Base-by-base conservation (phyloP, 2,797 vertebrate species). In the Lagodon rhomboides region DNA sequence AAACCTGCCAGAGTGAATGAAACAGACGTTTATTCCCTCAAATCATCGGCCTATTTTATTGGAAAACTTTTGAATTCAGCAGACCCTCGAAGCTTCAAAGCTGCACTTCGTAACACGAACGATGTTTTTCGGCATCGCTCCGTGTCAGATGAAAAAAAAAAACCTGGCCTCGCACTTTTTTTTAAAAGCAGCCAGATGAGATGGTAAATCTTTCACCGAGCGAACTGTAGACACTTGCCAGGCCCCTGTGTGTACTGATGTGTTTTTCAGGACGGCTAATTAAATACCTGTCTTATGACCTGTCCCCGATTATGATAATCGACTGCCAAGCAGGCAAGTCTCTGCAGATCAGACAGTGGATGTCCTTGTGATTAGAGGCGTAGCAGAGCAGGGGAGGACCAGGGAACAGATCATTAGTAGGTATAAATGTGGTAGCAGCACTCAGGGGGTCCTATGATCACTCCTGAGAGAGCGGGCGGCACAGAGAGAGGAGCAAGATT, bases 301-400 rank as follows among this genome's bases (percentile, higher is more conserved):
- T 79, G 82, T 89, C 88, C 88, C 84, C 83, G 88, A 91, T 94
- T 92, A 91, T 93, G 92, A 83, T 91, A 92, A 92, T 93, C 53
- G 44, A 77, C 72, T 85, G 85, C 75, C 79, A 77, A 61, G 82
- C 76, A 71, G 77, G 75, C 69, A 34, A 66, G 79, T 81, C 89
- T 78, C 88, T 68, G 67, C 60, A 87, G 87, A 87, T 85, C 80
- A 78, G 85, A 73, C 75, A 50, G 81, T 78, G 85, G 88, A 91
- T 85, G 87, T 93, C 92, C 92, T 94, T 92, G 91, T 89, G 91
- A 93, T 93, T 91, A 91, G 78, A 82, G 86, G 75, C 51, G 80
- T 65, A 65, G 72, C 75, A 68, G 90, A 77, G 74, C 70, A 60
- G 63, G 61, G 82, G 69, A 81, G 34, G 60, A 77, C 79, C 77